These are phyloP conservation scores for Rotaria sp. DNA, from an alignment of 2,888 invertebrate species.

Conservation along the genomic window DNA sequence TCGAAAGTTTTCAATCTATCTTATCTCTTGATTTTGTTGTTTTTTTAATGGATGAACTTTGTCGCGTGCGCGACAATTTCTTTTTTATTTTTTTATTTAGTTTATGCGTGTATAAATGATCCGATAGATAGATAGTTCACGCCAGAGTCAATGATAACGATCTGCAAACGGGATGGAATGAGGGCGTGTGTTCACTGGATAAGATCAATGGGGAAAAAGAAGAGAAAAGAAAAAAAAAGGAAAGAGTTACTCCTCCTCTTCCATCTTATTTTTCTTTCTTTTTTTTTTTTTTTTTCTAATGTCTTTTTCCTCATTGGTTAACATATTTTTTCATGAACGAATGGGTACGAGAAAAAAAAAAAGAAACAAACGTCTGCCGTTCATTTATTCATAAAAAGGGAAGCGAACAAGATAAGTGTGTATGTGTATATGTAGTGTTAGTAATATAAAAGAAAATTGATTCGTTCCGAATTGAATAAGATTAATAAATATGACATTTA, in stretches of 20 bases:
- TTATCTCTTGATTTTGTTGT: background rate
- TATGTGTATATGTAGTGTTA: background rate
- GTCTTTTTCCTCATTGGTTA: constrained; percentile 15
- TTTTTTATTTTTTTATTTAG: background rate
- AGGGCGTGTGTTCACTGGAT: background rate
- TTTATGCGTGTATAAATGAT: constrained; percentile 14
- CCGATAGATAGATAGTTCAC: constrained; percentile 15
- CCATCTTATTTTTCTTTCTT: background rate
- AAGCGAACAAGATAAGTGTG: background rate
- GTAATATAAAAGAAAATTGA: background rate
- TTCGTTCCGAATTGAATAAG: background rate
- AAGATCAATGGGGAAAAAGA: background rate
- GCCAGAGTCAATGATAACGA: constrained; percentile 17
- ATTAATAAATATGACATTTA: constrained; percentile 21
- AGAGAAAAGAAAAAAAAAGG: background rate
- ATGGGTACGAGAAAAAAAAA: background rate
- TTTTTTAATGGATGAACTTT: background rate
- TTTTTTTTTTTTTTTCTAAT: background rate
- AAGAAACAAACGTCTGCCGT: background rate
- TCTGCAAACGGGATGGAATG: constrained; percentile 3
- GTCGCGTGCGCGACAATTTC: constrained; percentile 16
- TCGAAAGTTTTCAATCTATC: background rate
- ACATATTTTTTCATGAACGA: background rate
- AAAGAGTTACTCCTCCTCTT: background rate
- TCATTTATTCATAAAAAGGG: background rate